Evolutionary conservation across 2,797 vertebrate species (phyloP), one percentile per base, ranked within the genome.

Genomic region (Myotis findleyi): DNA sequence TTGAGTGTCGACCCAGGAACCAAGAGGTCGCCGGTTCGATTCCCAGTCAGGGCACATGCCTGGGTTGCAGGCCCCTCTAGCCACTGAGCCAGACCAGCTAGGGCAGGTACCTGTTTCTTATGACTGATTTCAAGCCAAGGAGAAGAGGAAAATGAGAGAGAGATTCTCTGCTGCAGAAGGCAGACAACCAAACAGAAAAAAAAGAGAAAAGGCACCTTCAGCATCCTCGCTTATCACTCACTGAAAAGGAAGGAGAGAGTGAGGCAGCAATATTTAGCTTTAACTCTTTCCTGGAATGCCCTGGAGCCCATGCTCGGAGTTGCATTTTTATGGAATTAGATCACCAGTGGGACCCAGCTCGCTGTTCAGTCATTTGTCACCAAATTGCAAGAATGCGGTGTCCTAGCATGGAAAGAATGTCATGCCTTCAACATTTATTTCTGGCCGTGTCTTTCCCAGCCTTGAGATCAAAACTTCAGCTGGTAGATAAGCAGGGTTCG

Each of bases 381-480:
- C 87, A 96, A 97, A 97, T 51, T 87, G 89, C 89, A 97, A 93
- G 97, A 97, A 97, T 97, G 97, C 21, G 33, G 76, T 97, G 97
- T 97, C 97, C 96, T 97, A 95, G 97, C 91, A 87, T 95, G 97
- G 97, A 97, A 97, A 94, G 97, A 97, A 97, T 97, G 97, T 93
- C 95, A 79, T 97, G 96, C 95, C 97, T 94, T 94, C 93, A 97
- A 97, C 97, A 96, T 97, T 97, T 97, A 96, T 97, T 97, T 97
- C 96, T 97, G 96, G 94, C 94, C 36, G 6, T 18, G 90, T 96
- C 95, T 96, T 97, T 97, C 96, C 97, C 97, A 97, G 97, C 95
- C 93, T 94, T 53, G 88, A 95, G 95, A 97, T 97, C 96, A 95
- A 96, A 97, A 96, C 87, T 93, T 91, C 27, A 62, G 80, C 83